phyloP scores from a whole-genome alignment of 2,888 invertebrate species.

The Drosophila vallismaia region DNA sequence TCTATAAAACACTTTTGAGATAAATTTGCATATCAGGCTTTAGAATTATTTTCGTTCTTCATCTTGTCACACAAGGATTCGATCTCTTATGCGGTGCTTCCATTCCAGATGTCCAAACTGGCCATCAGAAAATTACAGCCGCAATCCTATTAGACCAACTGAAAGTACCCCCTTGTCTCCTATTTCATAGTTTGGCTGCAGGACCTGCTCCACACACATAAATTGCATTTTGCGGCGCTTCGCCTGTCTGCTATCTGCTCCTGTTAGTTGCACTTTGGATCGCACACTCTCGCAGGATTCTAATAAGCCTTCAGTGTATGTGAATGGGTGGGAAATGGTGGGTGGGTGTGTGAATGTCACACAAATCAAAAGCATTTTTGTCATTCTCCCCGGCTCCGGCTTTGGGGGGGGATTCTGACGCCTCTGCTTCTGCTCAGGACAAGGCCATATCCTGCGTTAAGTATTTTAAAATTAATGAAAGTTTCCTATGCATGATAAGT shows the following conservation, averaged over 20 bases:
- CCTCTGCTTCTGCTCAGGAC: constrained; percentile 28
- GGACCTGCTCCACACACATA: constrained; percentile 32
- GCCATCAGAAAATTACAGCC: constrained; percentile 43
- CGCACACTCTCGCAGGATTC: constrained; percentile 37
- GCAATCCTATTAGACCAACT: constrained; percentile 54
- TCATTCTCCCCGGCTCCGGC: constrained; percentile 17
- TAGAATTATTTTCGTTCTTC: neutral
- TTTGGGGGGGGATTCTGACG: constrained; percentile 34
- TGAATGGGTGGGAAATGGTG: neutral
- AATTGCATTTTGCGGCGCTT: constrained; percentile 46
- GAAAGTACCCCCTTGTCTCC: neutral
- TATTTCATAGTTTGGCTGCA: neutral
- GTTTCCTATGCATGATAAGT: neutral
- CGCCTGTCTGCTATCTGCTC: constrained; percentile 37
- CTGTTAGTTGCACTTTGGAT: constrained; percentile 38
- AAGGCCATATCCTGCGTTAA: constrained; percentile 31
- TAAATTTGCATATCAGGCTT: neutral
- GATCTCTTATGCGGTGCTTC: neutral
- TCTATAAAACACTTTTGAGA: neutral
- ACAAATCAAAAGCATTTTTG: constrained; percentile 52
- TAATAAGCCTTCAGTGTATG: constrained; percentile 31
- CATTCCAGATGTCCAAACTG: constrained; percentile 34
- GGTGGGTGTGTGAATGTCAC: constrained; percentile 17
- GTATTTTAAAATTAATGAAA: constrained; percentile 26
- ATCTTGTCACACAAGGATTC: neutral